Conservation (phyloP, 2,113 vertebrate genomes). For the Garra rufa region DNA sequence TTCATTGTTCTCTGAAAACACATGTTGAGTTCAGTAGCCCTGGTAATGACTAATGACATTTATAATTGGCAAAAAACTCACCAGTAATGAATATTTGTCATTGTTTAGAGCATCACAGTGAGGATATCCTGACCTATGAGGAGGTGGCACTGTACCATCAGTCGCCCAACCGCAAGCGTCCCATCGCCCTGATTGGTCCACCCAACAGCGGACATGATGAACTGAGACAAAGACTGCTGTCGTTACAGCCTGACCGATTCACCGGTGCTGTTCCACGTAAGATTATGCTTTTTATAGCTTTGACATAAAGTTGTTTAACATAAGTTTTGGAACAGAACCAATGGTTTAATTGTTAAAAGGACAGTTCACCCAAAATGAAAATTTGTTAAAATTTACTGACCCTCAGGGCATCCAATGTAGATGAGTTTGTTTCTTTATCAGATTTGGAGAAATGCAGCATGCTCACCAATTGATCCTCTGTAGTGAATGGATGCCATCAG, state of each 20-base stretch:
- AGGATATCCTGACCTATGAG: slow-evolving; percentile 94
- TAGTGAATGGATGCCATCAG: background rate
- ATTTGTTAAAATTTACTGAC: no score
- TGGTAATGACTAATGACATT: background rate
- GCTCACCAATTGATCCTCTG: background rate
- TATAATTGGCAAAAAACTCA: background rate
- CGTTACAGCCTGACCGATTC: slow-evolving; percentile 86
- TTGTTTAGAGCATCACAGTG: slow-evolving; percentile 82
- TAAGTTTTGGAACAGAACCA: background rate
- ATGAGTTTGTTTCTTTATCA: background rate
- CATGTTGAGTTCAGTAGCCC: background rate
- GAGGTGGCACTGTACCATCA: slow-evolving; percentile 98
- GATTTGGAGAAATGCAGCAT: background rate
- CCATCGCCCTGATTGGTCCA: slow-evolving; percentile 89
- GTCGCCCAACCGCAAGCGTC: slow-evolving; percentile 89
- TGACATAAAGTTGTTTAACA: background rate
- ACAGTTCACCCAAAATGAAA: no score
- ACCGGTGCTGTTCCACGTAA: slow-evolving; percentile 91
- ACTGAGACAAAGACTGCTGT: slow-evolving; percentile 87
- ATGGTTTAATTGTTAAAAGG: background rate
- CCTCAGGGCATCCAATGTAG: no score
- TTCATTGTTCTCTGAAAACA: background rate
- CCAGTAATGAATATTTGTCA: slow-evolving; percentile 18
- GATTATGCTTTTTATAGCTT: slow-evolving; percentile 48
- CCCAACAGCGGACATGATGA: slow-evolving; percentile 92